Evolutionary conservation across 1,140 invertebrate species (phyloP).

Genomic region (Drosophila willistoni): DNA sequence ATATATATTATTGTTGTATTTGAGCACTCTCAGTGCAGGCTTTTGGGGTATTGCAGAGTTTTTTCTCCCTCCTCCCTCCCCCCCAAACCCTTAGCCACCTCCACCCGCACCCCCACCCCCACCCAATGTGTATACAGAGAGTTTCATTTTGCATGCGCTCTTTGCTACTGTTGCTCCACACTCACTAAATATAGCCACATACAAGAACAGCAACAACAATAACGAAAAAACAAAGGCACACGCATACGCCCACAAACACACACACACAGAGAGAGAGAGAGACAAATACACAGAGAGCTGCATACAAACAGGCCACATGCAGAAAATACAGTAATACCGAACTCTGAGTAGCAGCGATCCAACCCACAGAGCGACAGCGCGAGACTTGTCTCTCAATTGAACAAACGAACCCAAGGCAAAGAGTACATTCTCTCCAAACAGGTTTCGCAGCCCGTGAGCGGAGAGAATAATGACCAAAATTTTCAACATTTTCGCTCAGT

Average conservation of each 20-base stretch:
- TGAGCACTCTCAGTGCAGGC: neutral
- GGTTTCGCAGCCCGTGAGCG: slow-evolving; percentile 38
- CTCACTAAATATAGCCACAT: slow-evolving; percentile 3
- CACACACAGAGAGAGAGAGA: neutral
- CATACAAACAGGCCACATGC: neutral
- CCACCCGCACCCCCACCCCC: neutral
- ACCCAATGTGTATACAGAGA: neutral
- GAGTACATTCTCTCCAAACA: slow-evolving; percentile 49
- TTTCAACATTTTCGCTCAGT: slow-evolving; percentile 43
- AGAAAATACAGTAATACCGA: neutral
- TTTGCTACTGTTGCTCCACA: neutral
- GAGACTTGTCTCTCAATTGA: neutral
- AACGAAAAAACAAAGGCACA: slow-evolving; percentile 2
- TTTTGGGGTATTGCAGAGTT: neutral
- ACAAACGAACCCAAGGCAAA: slow-evolving; percentile 12
- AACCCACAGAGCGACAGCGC: too few species aligned
- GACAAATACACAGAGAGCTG: neutral
- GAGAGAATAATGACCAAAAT: slow-evolving; percentile 36
- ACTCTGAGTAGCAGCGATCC: neutral
- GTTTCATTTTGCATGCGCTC: neutral
- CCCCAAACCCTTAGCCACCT: neutral
- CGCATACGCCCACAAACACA: neutral
- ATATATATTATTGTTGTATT: neutral
- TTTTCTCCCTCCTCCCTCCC: neutral
- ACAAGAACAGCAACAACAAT: neutral